Base-by-base conservation (phyloP, 23 tunicate genomes). In the Halocynthia roretzi region DNA sequence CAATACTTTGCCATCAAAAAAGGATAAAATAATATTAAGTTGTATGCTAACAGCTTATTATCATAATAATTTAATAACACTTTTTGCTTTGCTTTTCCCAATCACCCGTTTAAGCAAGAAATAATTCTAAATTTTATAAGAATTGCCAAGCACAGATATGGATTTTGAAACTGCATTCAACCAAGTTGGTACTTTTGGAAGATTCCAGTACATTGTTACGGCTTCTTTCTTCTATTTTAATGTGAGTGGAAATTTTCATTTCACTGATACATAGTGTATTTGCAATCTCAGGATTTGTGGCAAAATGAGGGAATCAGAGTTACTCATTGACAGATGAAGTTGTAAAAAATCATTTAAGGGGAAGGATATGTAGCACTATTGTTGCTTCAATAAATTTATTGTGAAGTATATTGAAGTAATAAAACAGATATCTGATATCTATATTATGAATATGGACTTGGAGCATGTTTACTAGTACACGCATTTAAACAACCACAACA, bases 131-230 rank as follows among this genome's bases (percentile, higher is more conserved):
- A 31, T 31, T 31, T 31, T 31, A 31, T 31, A 0, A 31, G 44
- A 31, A 31, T 31, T 31, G 44, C 44, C 44, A 31, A 31, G 44
- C 44, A 31, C 19, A 65, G 19, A 65, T 8, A 91, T 91, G 97
- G 84, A 91, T 74, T 82, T 89, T 51, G 97, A 91, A 82, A 52
- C 71, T 48, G 97, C 97, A 18, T 91, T 91, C 56, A 14, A 74
- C 14, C 12, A 76, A 50, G 86, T 77, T 54, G 97, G 97, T 56
- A 77, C 49, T 7, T 84, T 83, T 81, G 90, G 90, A 15, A 77
- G 83, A 71, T 91, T 68, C 77, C 97, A 91, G 51, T 12, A 68
- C 53, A 17, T 76, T 10, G 5, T 82, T 23, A 17, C 78, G 62
- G 52, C 40, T 12, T 0, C 85, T 12, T 61, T 81, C 44, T 85